Conservation (phyloP, 2,797 vertebrate species). For the Aeoliscus strigatus region DNA sequence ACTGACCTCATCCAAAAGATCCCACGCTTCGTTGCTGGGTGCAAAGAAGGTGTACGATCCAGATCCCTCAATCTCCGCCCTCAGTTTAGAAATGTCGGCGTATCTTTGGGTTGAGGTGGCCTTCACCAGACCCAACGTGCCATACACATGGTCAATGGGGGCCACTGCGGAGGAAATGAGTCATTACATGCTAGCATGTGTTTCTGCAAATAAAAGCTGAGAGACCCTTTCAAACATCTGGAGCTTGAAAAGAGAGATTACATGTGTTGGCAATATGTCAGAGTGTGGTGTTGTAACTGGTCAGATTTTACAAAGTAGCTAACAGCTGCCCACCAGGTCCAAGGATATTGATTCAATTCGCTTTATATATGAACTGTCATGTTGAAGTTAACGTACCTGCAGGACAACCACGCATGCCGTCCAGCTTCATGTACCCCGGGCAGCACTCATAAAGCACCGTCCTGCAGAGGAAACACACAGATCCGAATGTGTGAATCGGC, state of each 20-base stretch:
- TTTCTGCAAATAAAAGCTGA: conserved; percentile 7
- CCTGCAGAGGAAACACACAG: conserved; percentile 64
- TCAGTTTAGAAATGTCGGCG: conserved; percentile 83
- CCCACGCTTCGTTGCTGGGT: conserved; percentile 96
- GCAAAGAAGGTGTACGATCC: conserved; percentile 94
- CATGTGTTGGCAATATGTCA: conserved; percentile 16
- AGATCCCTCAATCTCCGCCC: conserved; percentile 87
- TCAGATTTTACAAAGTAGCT: conserved; percentile 14
- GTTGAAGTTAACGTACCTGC: conserved; percentile 79
- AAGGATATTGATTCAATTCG: background rate
- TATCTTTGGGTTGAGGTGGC: conserved; percentile 84
- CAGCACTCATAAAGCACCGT: conserved; percentile 94
- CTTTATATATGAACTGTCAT: conserved; percentile 13
- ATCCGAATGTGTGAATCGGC: conserved; percentile 3
- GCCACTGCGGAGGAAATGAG: conserved; percentile 75
- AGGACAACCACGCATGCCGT: conserved; percentile 85
- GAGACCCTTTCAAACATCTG: conserved; percentile 1
- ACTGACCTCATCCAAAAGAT: conserved; percentile 82
- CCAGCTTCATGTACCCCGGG: conserved; percentile 93
- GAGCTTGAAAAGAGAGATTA: conserved; percentile 1
- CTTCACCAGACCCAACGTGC: conserved; percentile 85
- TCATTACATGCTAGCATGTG: background rate
- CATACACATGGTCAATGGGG: conserved; percentile 92
- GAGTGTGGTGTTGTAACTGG: conserved; percentile 1
- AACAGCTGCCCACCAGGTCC: conserved; percentile 30